Evolutionary conservation across 2,888 invertebrate species (phyloP).

Genomic region (Luperina testacea): DNA sequence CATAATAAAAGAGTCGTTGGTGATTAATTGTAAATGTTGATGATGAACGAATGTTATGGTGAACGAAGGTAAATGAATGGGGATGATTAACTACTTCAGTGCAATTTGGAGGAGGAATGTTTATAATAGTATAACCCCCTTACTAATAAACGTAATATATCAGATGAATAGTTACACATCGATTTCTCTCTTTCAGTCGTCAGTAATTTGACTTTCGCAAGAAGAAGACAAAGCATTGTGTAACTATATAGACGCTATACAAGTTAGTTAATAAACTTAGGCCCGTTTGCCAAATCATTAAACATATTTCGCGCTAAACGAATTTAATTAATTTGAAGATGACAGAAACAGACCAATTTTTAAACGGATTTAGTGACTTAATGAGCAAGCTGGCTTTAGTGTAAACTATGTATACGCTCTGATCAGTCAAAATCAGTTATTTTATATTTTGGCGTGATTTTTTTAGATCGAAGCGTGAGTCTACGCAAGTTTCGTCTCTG

Average conservation of each 20-base stretch:
- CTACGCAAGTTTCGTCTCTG: background rate
- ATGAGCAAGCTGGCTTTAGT: background rate
- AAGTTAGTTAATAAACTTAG: background rate
- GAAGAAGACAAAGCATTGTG: too few species aligned
- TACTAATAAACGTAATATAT: too few species aligned
- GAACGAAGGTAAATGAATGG: background rate
- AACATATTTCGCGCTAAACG: background rate
- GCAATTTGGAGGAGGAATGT: background rate
- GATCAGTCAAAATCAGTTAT: background rate
- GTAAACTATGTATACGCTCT: background rate
- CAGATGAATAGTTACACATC: too few species aligned
- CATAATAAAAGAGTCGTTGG: background rate
- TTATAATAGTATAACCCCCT: background rate
- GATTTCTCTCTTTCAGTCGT: too few species aligned
- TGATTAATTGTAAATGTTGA: background rate
- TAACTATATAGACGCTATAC: too few species aligned
- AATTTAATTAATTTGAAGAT: background rate
- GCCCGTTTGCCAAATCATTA: background rate
- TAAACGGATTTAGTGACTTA: background rate
- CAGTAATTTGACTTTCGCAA: too few species aligned
- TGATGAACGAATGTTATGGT: background rate
- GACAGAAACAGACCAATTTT: background rate
- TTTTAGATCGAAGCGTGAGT: background rate
- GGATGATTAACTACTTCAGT: background rate
- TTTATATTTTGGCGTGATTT: background rate